Evolutionary conservation across 2,113 vertebrate genomes (phyloP).

Genomic region (Macrotis lagotis): DNA sequence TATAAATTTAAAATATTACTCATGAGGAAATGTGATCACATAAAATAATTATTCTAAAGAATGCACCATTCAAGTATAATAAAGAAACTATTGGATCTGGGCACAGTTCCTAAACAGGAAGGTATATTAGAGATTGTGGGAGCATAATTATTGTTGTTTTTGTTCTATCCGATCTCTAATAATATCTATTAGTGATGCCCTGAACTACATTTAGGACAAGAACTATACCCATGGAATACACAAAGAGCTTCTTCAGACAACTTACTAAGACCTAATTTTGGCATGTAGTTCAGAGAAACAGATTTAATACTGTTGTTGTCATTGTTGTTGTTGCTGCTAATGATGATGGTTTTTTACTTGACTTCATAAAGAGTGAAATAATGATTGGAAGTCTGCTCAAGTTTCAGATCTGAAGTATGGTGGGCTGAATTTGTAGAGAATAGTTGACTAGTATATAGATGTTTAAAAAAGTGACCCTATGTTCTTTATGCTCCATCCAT

Average conservation of each 20-base stretch:
- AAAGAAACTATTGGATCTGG: background rate
- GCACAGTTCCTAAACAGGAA: background rate
- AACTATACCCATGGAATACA: background rate
- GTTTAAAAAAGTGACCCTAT: background rate
- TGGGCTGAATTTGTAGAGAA: constrained; percentile 1
- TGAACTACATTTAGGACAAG: background rate
- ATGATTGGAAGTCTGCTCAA: background rate
- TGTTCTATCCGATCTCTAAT: no score
- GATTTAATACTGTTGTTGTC: no score
- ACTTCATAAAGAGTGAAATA: background rate
- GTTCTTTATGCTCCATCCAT: background rate
- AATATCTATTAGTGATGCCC: background rate
- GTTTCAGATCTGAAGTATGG: background rate
- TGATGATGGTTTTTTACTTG: background rate
- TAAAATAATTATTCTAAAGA: background rate
- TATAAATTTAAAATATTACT: background rate
- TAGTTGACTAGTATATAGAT: background rate
- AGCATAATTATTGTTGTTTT: background rate
- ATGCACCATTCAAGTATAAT: background rate
- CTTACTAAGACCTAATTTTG: background rate
- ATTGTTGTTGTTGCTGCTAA: background rate
- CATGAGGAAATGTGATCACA: background rate
- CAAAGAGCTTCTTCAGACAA: background rate
- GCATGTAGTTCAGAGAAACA: background rate
- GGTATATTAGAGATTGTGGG: background rate